Conservation (phyloP, 2,113 vertebrate species). For the Scomber japonicus region DNA sequence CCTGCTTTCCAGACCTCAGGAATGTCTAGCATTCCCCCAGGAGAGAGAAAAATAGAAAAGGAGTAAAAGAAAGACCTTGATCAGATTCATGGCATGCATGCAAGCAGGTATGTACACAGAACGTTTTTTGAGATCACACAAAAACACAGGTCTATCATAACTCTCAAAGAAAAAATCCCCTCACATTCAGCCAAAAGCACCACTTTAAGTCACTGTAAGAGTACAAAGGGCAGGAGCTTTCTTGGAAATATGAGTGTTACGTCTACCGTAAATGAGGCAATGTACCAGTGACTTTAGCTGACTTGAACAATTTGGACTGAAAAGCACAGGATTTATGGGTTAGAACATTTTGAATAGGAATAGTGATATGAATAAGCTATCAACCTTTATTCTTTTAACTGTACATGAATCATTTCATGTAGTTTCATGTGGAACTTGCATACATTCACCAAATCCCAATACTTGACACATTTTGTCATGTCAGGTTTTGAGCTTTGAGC, state of each 20-base stretch:
- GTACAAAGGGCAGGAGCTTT: background rate
- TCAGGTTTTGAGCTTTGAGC: too few relatives aligned
- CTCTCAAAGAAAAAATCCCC: background rate
- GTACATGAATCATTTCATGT: too few relatives aligned
- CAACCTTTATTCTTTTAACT: too few relatives aligned
- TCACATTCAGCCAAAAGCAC: background rate
- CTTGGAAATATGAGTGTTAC: background rate
- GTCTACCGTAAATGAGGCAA: background rate
- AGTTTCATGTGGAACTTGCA: too few relatives aligned
- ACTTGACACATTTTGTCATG: too few relatives aligned
- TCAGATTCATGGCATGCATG: slow-evolving; percentile 18
- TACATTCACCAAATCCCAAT: too few relatives aligned
- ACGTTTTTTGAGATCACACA: background rate
- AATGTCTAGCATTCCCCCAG: slow-evolving; percentile 52
- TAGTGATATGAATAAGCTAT: too few relatives aligned
- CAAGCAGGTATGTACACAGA: slow-evolving; percentile 1
- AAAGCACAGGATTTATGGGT: too few relatives aligned
- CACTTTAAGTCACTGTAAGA: background rate
- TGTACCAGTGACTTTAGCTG: too few relatives aligned
- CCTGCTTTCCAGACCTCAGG: slow-evolving; percentile 50
- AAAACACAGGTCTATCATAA: background rate
- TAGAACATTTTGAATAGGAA: too few relatives aligned
- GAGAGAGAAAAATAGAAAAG: slow-evolving; percentile 12
- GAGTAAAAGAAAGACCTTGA: background rate
- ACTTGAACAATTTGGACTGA: too few relatives aligned